A percentile compares a stretch with the other conserved stretches of the same genome.
Evolutionary conservation across 2,888 invertebrate species (phyloP).

Genomic region (Piscicola geometra): DNA sequence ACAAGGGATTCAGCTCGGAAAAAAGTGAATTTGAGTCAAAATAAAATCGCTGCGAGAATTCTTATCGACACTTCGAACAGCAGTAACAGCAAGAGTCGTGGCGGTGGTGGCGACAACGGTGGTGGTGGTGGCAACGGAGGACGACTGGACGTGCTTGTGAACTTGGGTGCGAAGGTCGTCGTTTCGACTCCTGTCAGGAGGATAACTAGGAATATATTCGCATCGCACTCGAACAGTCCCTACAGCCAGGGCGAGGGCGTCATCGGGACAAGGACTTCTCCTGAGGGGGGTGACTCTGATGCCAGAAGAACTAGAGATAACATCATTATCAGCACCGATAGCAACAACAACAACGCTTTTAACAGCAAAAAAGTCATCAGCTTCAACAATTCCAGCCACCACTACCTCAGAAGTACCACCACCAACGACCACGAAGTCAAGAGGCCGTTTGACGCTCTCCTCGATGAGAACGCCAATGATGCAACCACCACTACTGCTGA

Average conservation of each 20-base stretch:
- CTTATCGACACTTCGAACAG: not conserved
- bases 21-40: too few relatives aligned
- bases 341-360: not conserved
- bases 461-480: not conserved
- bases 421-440: too few relatives aligned
- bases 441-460: not conserved
- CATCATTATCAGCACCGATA: not conserved
- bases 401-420: not conserved
- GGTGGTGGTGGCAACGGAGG: too few relatives aligned
- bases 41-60: too few relatives aligned
- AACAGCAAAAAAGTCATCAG: not conserved
- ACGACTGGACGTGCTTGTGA: too few relatives aligned
- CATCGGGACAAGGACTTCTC: not conserved
- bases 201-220: slow-evolving; percentile 5
- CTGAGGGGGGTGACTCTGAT: not conserved
- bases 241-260: not conserved
- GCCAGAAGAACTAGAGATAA: not conserved
- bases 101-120: not conserved
- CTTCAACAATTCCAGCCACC: not conserved
- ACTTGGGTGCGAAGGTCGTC: not conserved
- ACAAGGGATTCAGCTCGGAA: not conserved
- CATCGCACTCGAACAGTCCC: slow-evolving; percentile 2
- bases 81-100: not conserved
- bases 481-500: not conserved
- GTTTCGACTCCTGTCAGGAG: slow-evolving; percentile 1